Percentiles rank a stretch among this genome's conserved stretches.
phyloP scores from a whole-genome alignment of 2,888 invertebrate genomes.

The Tanaodytes sp. region DNA sequence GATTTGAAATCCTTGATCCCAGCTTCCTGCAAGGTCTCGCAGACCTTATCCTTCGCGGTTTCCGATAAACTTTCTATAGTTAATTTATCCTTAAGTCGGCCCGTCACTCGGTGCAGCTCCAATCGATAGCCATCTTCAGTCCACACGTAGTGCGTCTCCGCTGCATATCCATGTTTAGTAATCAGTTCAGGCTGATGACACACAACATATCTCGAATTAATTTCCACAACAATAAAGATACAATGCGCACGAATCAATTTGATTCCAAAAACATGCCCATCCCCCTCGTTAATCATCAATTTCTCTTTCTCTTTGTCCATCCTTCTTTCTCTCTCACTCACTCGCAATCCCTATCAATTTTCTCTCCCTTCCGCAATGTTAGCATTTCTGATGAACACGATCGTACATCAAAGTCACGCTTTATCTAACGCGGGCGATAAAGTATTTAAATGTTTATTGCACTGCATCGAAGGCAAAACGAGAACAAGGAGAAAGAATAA shows the following conservation, averaged over 20 bases:
- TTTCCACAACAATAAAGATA: not conserved
- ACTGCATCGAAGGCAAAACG: not conserved
- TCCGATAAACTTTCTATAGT: constrained; percentile 31
- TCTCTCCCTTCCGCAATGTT: not conserved
- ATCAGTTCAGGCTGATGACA: constrained; percentile 73
- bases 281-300: not conserved
- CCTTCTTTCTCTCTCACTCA: not conserved
- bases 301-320: not conserved
- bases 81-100: constrained; percentile 50
- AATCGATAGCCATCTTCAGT: constrained; percentile 74
- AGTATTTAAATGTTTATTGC: constrained; percentile 25
- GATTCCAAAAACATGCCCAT: no score
- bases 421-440: constrained; percentile 15
- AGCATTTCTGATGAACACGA: not conserved
- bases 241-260: not conserved
- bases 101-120: constrained; percentile 72
- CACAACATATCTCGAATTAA: constrained; percentile 6
- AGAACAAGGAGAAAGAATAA: not conserved
- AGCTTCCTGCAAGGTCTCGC: constrained; percentile 24
- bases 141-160: constrained; percentile 72
- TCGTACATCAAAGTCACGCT: constrained; percentile 25
- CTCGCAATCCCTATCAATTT: not conserved
- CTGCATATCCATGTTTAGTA: constrained; percentile 71
- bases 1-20: constrained; percentile 15
- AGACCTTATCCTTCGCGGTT: constrained; percentile 18